Base-by-base conservation (phyloP, 2,797 vertebrate genomes). In the Urocyon cinereoargenteus region DNA sequence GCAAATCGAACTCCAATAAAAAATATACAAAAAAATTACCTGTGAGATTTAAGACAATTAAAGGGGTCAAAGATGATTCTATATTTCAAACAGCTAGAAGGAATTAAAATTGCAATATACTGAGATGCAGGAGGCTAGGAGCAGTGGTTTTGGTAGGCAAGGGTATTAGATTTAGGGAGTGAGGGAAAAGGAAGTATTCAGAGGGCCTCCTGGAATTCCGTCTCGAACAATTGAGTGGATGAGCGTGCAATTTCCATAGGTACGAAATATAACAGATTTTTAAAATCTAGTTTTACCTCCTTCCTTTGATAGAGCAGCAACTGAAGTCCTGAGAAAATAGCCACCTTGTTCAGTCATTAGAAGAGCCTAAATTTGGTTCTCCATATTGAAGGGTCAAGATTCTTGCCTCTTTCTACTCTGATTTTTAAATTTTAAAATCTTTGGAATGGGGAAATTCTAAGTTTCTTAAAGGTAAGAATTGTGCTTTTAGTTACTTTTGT, bases 291-390 rank as follows among this genome's bases (percentile, higher is more conserved):
- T 95, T 19, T 36, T 94, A 34, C 15, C 2, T 93, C 19, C 16
- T 88, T 90, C 62, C 84, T 93, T 73, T 96, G 26, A 59, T 55
- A 82, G 22, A 73, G 28, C 19, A 94, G 14, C 31, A 96, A 79
- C 15, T 73, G 40, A 92, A 73, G 6, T 34, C 61, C 36, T 73
- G 31, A 92, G 70, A 66, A 92, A 78, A 81, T 22, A 66, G 81
- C 7, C 34, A 93, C 31, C 3, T 57, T 55, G 3, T 22, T 84
- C 18, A 70, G 31, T 31, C 85, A 22, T 90, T 49, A 36, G 6
- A 87, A 88, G 40, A 91, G 31, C 6, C 19, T 83, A 64, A 13
- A 68, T 40, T 94, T 88, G 26, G 24, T 68, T 57, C 22, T 96
- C 28, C 24, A 59, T 51, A 84, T 78, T 13, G 31, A 92, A 90